Base-by-base conservation (phyloP, 2,888 invertebrate genomes). In the Microctonus hyperodae region DNA sequence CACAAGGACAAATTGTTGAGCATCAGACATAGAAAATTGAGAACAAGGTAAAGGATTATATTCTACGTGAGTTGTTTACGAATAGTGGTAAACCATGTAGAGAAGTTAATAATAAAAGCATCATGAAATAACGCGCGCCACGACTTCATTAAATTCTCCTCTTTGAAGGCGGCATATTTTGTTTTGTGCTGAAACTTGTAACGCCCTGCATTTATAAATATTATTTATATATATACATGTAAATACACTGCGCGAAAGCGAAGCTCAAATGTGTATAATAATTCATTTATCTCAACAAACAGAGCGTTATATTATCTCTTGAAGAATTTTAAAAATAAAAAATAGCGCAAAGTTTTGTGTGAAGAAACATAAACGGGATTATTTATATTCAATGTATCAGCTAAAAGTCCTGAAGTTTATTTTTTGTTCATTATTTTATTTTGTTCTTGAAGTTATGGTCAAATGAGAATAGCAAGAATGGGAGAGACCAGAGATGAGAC, bases 41-140 rank as follows among this genome's bases (percentile, higher is more conserved):
- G 75, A 72, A 78, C 78, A 76, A 74, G 76, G 76, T 72, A 70
- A 74, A 76, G 74, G 74, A 60, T 59, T 61, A 56, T n/a, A n/a
- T 44, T 51, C 40, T 70, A 73, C 75, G 76, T 76, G 76, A 76
- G 73, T 73, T 66, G 75, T 71, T 73, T 76, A 74, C 75, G 70
- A 73, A 74, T 69, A 70, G 71, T 66, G 68, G 70, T 70, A 37
- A 11, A 20, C 13, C 25, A n/a, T 25, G 28, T 53, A 53, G 25
- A 53, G 53, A 11, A 22, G 22, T 16, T 10, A 53, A 53, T n/a
- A n/a, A n/a, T n/a, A n/a, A n/a, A 25, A 53, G n/a, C 13, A 28
- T 53, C 13, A 23, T 22, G 23, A 7, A 53, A 37, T 40, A 53
- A 53, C 35, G 33, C 57, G 33, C 58, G 11, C 22, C 25, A 25